Base-by-base conservation (phyloP, 1,140 invertebrate genomes). In the Drosophila tristis region DNA sequence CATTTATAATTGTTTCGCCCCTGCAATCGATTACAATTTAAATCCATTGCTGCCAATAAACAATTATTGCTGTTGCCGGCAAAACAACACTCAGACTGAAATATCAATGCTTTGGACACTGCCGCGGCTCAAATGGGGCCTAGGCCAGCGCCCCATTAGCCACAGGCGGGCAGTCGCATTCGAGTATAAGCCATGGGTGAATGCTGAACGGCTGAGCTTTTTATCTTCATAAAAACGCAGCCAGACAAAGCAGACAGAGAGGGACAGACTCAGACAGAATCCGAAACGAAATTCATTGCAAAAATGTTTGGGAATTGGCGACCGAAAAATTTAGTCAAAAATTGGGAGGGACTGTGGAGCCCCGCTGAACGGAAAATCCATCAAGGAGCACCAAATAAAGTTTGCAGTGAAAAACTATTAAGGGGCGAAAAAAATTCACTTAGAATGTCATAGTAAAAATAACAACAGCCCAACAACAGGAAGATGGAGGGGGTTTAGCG, bases 31-130 rank as follows among this genome's bases (percentile, higher is more conserved):
- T 87, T 81, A 78, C 81, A 81, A 85, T 85, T 85, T 81, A 85
- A 85, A 87, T 87, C 82, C 81, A 85, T 85, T 85, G 78, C 75
- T 78, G 68, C 60, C 81, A 86, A 87, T 85, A 87, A 87, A 85
- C 81, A 87, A 87, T 85, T 85, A 85, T 85, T 87, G 81, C 78
- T 78, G 58, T 75, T 49, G 71, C 35, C 47, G 59, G 65, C 79
- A 71, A 61, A 74, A 75, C 75, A 50, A 59, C 80, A 54, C 9
- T 26, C 26, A 25, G 42, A 16, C 13, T 25, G 49, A 9, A 35
- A 35, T 53, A 31, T 53, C 4, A 23, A 16, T 8, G 9, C 23
- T 44, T 13, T n/a, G 13, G 15, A 11, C 39, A 20, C 39, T 2
- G 15, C 39, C 16, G 55, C 9, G 61, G 71, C 61, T 74, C 70